Evolutionary conservation across 1,140 invertebrate genomes (phyloP).

Genomic region (Ips nitidus): DNA sequence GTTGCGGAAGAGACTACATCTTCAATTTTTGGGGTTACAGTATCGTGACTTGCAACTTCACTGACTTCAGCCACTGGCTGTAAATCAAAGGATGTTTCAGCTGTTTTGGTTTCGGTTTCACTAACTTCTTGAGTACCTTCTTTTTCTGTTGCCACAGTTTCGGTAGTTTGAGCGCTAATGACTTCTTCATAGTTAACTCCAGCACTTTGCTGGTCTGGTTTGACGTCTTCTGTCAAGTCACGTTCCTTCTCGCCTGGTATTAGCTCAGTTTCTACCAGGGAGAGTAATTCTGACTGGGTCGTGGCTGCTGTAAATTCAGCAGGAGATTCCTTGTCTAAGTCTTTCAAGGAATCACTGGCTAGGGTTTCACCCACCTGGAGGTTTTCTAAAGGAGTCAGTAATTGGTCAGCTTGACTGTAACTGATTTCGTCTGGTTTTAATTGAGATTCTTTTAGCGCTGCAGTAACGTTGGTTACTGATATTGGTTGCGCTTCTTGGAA

Average conservation of each 20-base stretch:
- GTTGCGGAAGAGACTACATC: slow-evolving; percentile 33
- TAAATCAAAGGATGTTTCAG: slow-evolving; percentile 46
- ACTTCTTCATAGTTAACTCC: slow-evolving; percentile 47
- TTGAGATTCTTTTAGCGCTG: slow-evolving; percentile 56
- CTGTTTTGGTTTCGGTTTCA: slow-evolving; percentile 47
- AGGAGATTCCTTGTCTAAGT: slow-evolving; percentile 38
- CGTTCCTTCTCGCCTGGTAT: slow-evolving; percentile 49
- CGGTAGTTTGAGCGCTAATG: slow-evolving; percentile 34
- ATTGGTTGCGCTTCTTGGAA: slow-evolving; percentile 56
- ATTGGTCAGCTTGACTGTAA: slow-evolving; percentile 42
- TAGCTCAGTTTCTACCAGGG: slow-evolving; percentile 47
- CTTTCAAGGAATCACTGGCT: slow-evolving; percentile 43
- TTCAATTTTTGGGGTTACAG: slow-evolving; percentile 43
- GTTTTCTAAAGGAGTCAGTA: slow-evolving; percentile 44
- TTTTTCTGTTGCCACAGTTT: slow-evolving; percentile 52
- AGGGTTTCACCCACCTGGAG: slow-evolving; percentile 44
- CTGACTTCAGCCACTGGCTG: slow-evolving; percentile 54
- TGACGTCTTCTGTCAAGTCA: slow-evolving; percentile 30
- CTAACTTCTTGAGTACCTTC: slow-evolving; percentile 52
- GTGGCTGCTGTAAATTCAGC: slow-evolving; percentile 38
- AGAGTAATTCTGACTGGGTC: slow-evolving; percentile 45
- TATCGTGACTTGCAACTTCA: slow-evolving; percentile 47
- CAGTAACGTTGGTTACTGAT: slow-evolving; percentile 55
- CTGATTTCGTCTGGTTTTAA: slow-evolving; percentile 49
- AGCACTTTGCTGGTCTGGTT: slow-evolving; percentile 39